Percentiles rank a stretch among this genome's conserved stretches.
Conservation (phyloP, 2,113 vertebrate genomes). For the Syrmaticus mikado region DNA sequence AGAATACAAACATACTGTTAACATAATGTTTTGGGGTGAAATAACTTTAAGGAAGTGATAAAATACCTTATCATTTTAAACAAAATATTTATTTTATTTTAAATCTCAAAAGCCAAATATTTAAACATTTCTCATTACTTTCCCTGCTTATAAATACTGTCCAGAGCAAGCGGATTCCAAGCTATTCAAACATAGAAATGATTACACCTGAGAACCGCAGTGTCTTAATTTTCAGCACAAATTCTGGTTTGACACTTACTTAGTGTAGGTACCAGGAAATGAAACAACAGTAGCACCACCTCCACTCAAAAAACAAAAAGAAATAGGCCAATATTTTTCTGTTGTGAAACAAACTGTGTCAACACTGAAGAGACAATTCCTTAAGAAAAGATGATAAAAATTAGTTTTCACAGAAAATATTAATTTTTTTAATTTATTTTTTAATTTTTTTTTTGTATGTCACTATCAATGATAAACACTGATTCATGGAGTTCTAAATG, state of each 20-base stretch:
- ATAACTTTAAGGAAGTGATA: neutral
- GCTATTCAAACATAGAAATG: neutral
- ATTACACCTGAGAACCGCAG: neutral
- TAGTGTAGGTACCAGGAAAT: neutral
- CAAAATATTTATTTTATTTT: neutral
- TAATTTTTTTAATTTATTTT: fast-evolving
- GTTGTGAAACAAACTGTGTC: neutral
- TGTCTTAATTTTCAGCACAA: neutral
- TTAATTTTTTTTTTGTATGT: neutral
- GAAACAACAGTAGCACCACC: fast-evolving
- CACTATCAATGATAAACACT: neutral
- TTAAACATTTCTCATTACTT: neutral
- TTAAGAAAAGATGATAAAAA: neutral
- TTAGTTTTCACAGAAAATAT: neutral
- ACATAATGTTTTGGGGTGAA: neutral
- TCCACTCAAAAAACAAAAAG: neutral
- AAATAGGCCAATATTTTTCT: neutral
- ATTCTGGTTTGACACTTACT: neutral
- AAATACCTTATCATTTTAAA: neutral
- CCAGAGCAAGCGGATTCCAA: neutral
- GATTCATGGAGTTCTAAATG: neutral
- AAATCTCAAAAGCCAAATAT: neutral
- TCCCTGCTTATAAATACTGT: neutral
- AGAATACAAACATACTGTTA: neutral
- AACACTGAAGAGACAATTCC: neutral